Conservation (phyloP, 30 jellyfish, hydroid and myxozoan species). For the Cassiopea andromeda region DNA sequence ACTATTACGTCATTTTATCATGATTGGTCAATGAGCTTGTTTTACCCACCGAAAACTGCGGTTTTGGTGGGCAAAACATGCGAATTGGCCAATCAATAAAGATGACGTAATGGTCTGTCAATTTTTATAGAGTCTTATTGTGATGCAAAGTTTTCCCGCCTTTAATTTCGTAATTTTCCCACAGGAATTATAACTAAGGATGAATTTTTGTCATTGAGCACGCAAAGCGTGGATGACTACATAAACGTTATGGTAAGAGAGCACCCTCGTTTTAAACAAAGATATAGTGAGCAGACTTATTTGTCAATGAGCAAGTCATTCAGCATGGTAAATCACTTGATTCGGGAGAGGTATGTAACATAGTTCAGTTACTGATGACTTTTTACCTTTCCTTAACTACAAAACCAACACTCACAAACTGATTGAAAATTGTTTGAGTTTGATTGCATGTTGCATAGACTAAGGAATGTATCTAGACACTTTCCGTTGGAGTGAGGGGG, state of each 20-base stretch:
- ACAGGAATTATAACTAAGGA: conserved; percentile 81
- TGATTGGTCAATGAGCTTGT: no score
- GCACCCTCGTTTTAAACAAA: conserved; percentile 89
- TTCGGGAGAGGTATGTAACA: conserved; percentile 65
- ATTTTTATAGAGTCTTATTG: no score
- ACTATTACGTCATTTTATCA: no score
- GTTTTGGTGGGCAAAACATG: no score
- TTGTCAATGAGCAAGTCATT: conserved; percentile 76
- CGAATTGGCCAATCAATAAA: no score
- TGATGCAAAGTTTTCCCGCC: neutral
- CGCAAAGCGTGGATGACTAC: conserved; percentile 88
- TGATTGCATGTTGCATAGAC: no score
- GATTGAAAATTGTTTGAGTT: no score
- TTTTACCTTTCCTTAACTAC: neutral
- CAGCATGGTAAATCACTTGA: conserved; percentile 8
- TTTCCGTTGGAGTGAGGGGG: no score
- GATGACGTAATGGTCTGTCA: no score
- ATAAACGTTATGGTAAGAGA: conserved; percentile 69
- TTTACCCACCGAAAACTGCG: no score
- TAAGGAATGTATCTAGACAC: no score
- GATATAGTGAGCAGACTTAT: conserved; percentile 85
- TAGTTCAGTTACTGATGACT: neutral
- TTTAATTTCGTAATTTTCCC: neutral
- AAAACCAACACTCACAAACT: no score
- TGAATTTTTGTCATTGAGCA: conserved; percentile 65